phyloP scores from a whole-genome alignment of 2,113 vertebrate species.

The Ictalurus furcatus region DNA sequence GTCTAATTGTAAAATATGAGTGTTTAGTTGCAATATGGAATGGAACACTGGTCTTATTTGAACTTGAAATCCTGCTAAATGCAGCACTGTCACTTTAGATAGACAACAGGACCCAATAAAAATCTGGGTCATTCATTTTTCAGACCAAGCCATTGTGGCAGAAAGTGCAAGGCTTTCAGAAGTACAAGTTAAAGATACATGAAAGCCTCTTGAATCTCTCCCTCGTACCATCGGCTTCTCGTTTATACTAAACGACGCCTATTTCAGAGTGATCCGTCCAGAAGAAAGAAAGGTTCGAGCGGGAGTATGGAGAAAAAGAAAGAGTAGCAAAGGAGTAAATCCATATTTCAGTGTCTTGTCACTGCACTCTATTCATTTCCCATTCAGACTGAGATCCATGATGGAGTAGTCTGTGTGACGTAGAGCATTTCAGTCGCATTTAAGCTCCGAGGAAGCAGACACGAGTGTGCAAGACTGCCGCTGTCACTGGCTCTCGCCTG shows the following conservation, averaged over 20 bases:
- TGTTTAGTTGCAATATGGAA: neutral
- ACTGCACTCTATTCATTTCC: conserved; percentile 60
- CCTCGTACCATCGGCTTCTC: conserved; percentile 52
- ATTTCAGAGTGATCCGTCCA: conserved; percentile 29
- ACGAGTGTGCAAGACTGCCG: conserved; percentile 58
- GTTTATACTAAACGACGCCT: conserved; percentile 57
- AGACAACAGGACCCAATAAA: conserved; percentile 1
- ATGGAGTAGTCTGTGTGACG: conserved; percentile 58
- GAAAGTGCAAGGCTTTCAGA: conserved; percentile 12
- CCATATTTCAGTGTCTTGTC: conserved; percentile 55
- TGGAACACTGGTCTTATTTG: neutral
- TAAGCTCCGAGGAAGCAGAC: conserved; percentile 63
- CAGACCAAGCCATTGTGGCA: conserved; percentile 8
- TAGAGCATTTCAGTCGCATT: conserved; percentile 41
- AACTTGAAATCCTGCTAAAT: neutral
- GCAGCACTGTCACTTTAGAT: neutral
- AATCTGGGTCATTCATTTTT: conserved; percentile 33
- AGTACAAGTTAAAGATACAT: conserved; percentile 21
- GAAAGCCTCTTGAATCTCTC: conserved; percentile 40
- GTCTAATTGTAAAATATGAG: neutral
- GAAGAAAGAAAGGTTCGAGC: neutral
- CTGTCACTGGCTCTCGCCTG: conserved; percentile 65
- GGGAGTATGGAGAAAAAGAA: conserved; percentile 4
- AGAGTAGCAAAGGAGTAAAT: conserved; percentile 37
- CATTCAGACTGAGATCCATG: conserved; percentile 64